Percentiles rank a stretch among this genome's conserved stretches.
These are phyloP conservation scores for Tetheella fluctuosa DNA, from an alignment of 2,888 invertebrate species.

Conservation along the genomic window DNA sequence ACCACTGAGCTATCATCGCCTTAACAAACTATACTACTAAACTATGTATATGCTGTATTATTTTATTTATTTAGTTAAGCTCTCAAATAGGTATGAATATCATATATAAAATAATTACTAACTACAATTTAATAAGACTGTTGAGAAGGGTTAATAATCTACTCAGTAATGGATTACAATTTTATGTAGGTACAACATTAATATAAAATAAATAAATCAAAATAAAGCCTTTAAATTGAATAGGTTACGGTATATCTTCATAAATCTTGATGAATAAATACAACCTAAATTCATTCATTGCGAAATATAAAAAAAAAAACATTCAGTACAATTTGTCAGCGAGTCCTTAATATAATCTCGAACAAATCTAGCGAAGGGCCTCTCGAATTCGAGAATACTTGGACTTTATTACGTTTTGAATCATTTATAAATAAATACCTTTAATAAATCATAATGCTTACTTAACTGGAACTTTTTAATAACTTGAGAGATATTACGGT, in stretches of 20 bases:
- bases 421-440: not conserved
- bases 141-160: too few relatives aligned
- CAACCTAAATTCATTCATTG: not conserved
- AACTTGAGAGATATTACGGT: too few relatives aligned
- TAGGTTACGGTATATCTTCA: not conserved
- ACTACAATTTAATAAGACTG: too few relatives aligned
- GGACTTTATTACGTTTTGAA: not conserved
- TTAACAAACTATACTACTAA: too few relatives aligned
- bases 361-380: not conserved
- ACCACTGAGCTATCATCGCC: too few relatives aligned
- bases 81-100: too few relatives aligned
- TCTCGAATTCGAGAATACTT: constrained; percentile 2
- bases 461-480: not conserved
- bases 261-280: not conserved
- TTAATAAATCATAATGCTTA: not conserved
- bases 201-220: not conserved
- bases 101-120: too few relatives aligned
- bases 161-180: too few relatives aligned
- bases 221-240: not conserved
- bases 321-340: not conserved
- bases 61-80: too few relatives aligned
- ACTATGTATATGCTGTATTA: too few relatives aligned
- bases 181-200: not conserved
- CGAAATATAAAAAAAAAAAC: not conserved
- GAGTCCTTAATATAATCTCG: not conserved